These are phyloP conservation scores for Steatocranus sp. DNA, from an alignment of 2,797 vertebrate genomes.

Conservation along the genomic window DNA sequence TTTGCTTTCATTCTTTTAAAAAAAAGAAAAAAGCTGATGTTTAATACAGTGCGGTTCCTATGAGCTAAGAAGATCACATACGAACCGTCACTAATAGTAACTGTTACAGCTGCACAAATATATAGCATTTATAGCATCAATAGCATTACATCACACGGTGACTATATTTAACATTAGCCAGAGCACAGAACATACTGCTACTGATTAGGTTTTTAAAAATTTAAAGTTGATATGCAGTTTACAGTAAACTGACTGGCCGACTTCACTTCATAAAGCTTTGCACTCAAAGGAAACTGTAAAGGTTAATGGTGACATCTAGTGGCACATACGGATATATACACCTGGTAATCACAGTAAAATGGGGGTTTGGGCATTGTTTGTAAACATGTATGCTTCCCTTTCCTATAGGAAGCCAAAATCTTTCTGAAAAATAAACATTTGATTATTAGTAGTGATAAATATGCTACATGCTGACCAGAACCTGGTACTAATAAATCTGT, in stretches of 20 bases:
- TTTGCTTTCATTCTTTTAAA: background rate
- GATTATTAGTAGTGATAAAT: background rate
- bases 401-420: background rate
- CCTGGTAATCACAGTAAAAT: background rate
- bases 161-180: background rate
- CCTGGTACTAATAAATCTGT: background rate
- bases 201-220: background rate
- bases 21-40: background rate
- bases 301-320: slow-evolving; percentile 78
- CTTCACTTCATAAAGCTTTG: background rate
- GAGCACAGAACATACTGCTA: background rate
- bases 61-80: background rate
- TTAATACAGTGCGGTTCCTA: background rate
- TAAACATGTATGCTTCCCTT: background rate
- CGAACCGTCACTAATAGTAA: background rate
- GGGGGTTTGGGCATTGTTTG: background rate
- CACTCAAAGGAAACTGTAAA: slow-evolving; percentile 27
- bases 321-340: slow-evolving; percentile 36
- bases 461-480: background rate
- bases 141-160: background rate
- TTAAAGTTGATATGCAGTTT: background rate
- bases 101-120: background rate
- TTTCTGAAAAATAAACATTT: background rate
- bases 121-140: background rate
- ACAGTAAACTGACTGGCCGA: background rate